These are phyloP conservation scores for Lacerta viridis DNA, from an alignment of 2,797 vertebrate species.

Conservation along the genomic window DNA sequence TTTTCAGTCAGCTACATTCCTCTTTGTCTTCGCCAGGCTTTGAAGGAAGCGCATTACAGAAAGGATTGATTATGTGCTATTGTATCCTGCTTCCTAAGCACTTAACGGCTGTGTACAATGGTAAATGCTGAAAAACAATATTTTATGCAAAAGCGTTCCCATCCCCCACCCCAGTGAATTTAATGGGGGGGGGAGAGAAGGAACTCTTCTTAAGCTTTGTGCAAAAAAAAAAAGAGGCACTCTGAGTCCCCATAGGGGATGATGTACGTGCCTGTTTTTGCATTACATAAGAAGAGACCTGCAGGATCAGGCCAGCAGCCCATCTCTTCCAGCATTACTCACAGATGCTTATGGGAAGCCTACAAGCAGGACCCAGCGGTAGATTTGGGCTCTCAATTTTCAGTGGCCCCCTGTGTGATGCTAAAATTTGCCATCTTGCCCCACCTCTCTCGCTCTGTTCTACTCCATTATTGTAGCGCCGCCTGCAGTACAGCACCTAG, in stretches of 20 bases:
- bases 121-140: conserved; percentile 3
- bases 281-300: too few relatives aligned
- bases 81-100: conserved; percentile 18
- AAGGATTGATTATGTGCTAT: not conserved
- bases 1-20: not conserved
- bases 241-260: not conserved
- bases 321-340: too few relatives aligned
- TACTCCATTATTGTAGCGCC: too few relatives aligned
- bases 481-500: too few relatives aligned
- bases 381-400: too few relatives aligned
- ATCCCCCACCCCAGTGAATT: not conserved
- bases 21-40: conserved; percentile 3
- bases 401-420: too few relatives aligned
- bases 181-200: not conserved
- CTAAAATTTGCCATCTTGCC: too few relatives aligned
- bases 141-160: not conserved
- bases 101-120: not conserved
- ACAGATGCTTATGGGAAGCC: too few relatives aligned
- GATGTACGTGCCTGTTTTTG: not conserved
- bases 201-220: not conserved
- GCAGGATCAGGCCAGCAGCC: too few relatives aligned
- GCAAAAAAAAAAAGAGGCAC: not conserved
- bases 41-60: conserved; percentile 8
- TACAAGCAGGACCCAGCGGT: too few relatives aligned
- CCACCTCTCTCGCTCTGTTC: not conserved